These are phyloP conservation scores for Melanostigma gelatinosum DNA, from an alignment of 2,113 vertebrate species.

Conservation along the genomic window DNA sequence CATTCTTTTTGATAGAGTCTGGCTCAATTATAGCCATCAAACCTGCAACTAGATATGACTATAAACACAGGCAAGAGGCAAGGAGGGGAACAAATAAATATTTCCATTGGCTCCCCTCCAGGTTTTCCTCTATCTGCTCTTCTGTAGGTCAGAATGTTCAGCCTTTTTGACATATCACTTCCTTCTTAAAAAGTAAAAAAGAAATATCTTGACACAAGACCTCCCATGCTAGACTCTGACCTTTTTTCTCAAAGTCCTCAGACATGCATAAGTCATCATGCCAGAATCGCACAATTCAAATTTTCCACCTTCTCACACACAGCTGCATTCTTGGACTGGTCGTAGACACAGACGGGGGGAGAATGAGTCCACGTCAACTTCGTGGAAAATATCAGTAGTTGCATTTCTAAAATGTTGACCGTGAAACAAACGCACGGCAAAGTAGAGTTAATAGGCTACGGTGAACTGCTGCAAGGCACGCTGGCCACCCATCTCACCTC, in stretches of 20 bases:
- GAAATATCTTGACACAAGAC: constrained; percentile 56
- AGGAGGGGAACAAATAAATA: constrained; percentile 60
- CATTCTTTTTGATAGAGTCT: constrained; percentile 57
- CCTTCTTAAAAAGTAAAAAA: constrained; percentile 53
- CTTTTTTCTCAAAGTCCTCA: constrained; percentile 60
- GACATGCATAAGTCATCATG: constrained; percentile 66
- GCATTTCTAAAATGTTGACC: constrained; percentile 55
- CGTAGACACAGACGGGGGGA: constrained; percentile 42
- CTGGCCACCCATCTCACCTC: constrained; percentile 40
- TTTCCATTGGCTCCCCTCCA: constrained; percentile 62
- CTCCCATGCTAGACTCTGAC: constrained; percentile 58
- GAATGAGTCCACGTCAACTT: constrained; percentile 49
- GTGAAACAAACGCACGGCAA: constrained; percentile 51
- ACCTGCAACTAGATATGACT: constrained; percentile 53
- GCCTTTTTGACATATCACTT: constrained; percentile 54
- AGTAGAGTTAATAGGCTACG: constrained; percentile 43
- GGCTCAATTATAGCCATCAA: constrained; percentile 51
- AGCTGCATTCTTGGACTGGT: constrained; percentile 61
- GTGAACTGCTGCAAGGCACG: constrained; percentile 35
- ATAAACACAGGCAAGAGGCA: constrained; percentile 44
- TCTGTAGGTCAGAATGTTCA: constrained; percentile 74
- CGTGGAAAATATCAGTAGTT: constrained; percentile 65
- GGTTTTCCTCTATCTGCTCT: constrained; percentile 50
- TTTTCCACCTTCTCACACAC: constrained; percentile 66
- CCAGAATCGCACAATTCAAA: constrained; percentile 67